Base-by-base conservation (phyloP, 2,888 invertebrate genomes). In the Andrena chrysosceles region DNA sequence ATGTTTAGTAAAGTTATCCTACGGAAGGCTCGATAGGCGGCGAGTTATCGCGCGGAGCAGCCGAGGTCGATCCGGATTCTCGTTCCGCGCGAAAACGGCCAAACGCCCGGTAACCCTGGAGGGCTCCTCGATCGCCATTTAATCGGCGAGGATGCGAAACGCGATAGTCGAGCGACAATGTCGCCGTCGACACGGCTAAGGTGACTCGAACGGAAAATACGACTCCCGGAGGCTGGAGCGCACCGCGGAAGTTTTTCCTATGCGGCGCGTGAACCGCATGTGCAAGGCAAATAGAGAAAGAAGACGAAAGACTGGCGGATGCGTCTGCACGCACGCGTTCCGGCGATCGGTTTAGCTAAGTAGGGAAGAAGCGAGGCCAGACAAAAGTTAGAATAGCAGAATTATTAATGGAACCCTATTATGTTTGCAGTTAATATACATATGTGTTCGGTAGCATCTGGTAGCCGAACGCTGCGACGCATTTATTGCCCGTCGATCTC, bases 301-400 rank as follows among this genome's bases (percentile, higher is more conserved):
- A 26, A 10, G 52, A 13, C 31, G 35, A n/a, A 62, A 10, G 48
- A 10, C 16, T 20, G 29, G 29, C 29, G 16, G 35, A 1, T 56
- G 16, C n/a, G 13, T 29, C 31, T 10, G 66, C 23, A 62, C 42
- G 23, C 42, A 29, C 59, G 35, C 23, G 29, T 49, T 31, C 26
- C 13, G 69, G 42, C 59, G 52, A 72, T 81, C 70, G 56, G 56
- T 20, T 56, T 26, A 52, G 0, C 59, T 31, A 52, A 48, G 48
- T 29, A 67, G 49, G 66, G 8, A 60, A 71, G 31, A 56, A 54
- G 23, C n/a, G 16, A 26, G 63, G 31, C 31, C 66, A 16, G 67
- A 68, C 68, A 69, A 69, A 83, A 72, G 48, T 83, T 77, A 62
- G 33, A 81, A 74, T 74, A 59, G 70, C 81, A 64, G 66, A 35